Evolutionary conservation across 2,113 vertebrate species (phyloP).

Genomic region (Microcebus jonahi): DNA sequence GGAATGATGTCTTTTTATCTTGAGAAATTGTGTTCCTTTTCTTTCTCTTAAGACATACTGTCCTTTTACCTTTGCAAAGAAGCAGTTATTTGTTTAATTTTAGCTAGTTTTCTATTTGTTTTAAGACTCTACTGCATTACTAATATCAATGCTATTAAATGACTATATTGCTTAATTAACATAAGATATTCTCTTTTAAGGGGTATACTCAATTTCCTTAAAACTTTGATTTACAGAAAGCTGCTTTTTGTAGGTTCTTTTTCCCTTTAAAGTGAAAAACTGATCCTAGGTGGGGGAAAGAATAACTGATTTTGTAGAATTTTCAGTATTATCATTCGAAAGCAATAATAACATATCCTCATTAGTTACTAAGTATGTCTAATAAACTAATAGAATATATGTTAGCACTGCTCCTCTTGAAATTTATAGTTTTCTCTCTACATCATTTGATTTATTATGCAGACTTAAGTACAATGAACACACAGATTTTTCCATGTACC

Average conservation of each 20-base stretch:
- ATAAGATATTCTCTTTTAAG: not conserved
- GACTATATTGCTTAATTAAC: not conserved
- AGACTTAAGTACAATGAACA: not conserved
- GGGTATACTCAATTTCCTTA: not conserved
- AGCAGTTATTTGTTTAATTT: not conserved
- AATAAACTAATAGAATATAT: not conserved
- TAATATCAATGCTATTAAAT: not conserved
- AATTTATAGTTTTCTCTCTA: not conserved
- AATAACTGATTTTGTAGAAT: not conserved
- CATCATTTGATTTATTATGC: not conserved
- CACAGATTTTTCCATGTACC: not conserved
- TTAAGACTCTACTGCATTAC: not conserved
- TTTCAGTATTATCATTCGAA: not conserved
- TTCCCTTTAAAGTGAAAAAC: not conserved
- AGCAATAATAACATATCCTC: not conserved
- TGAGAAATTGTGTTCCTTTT: not conserved
- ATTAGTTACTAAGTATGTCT: not conserved
- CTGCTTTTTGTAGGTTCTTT: not conserved
- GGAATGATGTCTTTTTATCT: not conserved
- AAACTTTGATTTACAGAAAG: not conserved
- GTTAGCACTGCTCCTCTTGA: not conserved
- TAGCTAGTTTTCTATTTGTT: not conserved
- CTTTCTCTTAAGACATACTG: not conserved
- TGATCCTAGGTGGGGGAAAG: not conserved
- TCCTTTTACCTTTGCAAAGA: not conserved